Percentiles rank a stretch among this genome's conserved stretches.
Conservation (phyloP, 2,113 vertebrate genomes). For the Chrysochloris asiatica region DNA sequence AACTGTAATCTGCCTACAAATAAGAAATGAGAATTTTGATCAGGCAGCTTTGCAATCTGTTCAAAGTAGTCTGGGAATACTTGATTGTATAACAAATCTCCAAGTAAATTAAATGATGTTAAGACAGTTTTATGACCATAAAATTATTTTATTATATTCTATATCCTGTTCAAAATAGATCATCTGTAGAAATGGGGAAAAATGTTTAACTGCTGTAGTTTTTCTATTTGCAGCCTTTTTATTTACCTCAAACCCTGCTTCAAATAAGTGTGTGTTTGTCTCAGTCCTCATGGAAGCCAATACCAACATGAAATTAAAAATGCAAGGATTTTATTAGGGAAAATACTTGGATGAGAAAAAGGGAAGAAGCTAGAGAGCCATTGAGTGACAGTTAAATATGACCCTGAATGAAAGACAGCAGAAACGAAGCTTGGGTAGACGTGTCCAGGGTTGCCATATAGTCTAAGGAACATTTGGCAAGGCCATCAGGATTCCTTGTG, state of each 20-base stretch:
- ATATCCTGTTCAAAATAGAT: slow-evolving; percentile 42
- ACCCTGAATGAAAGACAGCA: neutral
- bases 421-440: neutral
- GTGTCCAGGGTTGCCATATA: neutral
- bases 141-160: slow-evolving; percentile 66
- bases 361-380: neutral
- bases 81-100: slow-evolving; percentile 75
- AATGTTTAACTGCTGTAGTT: neutral
- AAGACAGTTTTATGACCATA: slow-evolving; percentile 64
- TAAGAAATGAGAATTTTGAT: slow-evolving; percentile 77
- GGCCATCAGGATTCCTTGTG: neutral
- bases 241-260: neutral
- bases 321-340: slow-evolving; percentile 29
- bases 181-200: neutral
- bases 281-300: slow-evolving; percentile 1
- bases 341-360: slow-evolving; percentile 6
- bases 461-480: neutral
- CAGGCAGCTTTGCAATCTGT: slow-evolving; percentile 75
- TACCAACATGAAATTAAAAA: neutral
- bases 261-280: neutral
- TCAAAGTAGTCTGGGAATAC: slow-evolving; percentile 68
- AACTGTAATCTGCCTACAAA: slow-evolving; percentile 74
- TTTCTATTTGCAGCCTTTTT: slow-evolving; percentile 8
- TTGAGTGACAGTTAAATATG: neutral
- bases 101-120: slow-evolving; percentile 71